These are phyloP conservation scores for Ceratitis capitata DNA, from an alignment of 1,140 invertebrate species.

Conservation along the genomic window DNA sequence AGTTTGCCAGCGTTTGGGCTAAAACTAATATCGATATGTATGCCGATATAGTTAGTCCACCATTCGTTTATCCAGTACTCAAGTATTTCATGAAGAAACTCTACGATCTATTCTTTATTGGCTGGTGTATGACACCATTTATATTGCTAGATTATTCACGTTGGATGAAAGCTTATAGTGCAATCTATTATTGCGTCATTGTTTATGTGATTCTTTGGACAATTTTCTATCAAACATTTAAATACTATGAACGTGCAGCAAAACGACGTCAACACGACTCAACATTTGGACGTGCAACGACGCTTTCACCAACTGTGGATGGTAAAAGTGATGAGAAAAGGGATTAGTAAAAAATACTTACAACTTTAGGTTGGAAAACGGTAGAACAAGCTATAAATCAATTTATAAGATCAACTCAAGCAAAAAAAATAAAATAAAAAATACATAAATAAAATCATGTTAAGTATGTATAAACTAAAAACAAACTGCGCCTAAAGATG, in stretches of 20 bases:
- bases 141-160: conserved; percentile 75
- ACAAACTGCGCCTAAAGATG: neutral
- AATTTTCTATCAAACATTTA: conserved; percentile 26
- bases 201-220: conserved; percentile 72
- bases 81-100: conserved; percentile 74
- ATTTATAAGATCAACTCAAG: no score
- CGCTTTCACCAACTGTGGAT: conserved; percentile 31
- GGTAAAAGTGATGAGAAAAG: neutral
- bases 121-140: conserved; percentile 86
- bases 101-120: conserved; percentile 84
- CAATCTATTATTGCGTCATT: conserved; percentile 74
- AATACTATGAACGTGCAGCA: neutral
- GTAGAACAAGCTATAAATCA: neutral
- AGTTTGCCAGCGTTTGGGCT: conserved; percentile 21
- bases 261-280: neutral
- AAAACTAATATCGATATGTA: neutral
- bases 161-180: conserved; percentile 72
- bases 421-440: neutral
- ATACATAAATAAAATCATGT: neutral
- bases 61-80: conserved; percentile 45
- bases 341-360: conserved; percentile 19
- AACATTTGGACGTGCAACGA: conserved; percentile 39
- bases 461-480: no score
- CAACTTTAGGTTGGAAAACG: neutral
- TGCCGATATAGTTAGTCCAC: neutral